Evolutionary conservation across 1,140 invertebrate species (phyloP), one percentile per base, ranked within the genome.

Genomic region (Dinoponera quadriceps): DNA sequence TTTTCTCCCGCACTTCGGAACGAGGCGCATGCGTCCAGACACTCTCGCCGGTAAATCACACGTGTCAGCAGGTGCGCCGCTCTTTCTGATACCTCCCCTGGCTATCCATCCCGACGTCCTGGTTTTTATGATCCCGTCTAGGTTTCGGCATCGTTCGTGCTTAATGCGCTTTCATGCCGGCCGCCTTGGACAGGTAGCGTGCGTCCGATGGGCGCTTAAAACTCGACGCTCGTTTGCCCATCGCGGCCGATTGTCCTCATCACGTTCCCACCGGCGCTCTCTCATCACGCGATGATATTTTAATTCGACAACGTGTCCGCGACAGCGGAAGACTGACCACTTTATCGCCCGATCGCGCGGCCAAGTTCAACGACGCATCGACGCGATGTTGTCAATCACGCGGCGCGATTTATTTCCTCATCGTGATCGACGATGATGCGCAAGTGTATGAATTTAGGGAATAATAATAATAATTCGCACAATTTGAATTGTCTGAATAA

Each of bases 31-130:
- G 25, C 68, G 63, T 51, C n/a, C 44, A 33, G 54, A 54, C 27
- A 65, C 55, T 68, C 66, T 16, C 55, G 77, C 55, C 71, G 25
- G 63, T 75, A 85, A 85, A 85, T 85, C 80, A 83, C 71, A 66
- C 55, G 55, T 63, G 78, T 54, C 69, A 59, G 60, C 68, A 81
- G 44, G 72, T 85, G 72, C 77, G 51, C 54, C 66, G 49, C 48
- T 59, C 80, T 85, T 75, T 83, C 71, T 48, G 82, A 80, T 69
- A 25, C 25, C 33, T 48, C 20, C 48, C 62, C 14, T 18, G 71
- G 27, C 84, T 33, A 83, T 83, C 55, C 80, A 69, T 85, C 63
- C 73, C 20, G 63, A 75, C 65, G 63, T 85, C 71, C 49, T 63
- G 13, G 68, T 57, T 85, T 83, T 85, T 85, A 85, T 71, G 49